A percentile compares a stretch with the other conserved stretches of the same genome.
Evolutionary conservation across 2,797 vertebrate genomes (phyloP).

Genomic region (Echeneis naucrates): DNA sequence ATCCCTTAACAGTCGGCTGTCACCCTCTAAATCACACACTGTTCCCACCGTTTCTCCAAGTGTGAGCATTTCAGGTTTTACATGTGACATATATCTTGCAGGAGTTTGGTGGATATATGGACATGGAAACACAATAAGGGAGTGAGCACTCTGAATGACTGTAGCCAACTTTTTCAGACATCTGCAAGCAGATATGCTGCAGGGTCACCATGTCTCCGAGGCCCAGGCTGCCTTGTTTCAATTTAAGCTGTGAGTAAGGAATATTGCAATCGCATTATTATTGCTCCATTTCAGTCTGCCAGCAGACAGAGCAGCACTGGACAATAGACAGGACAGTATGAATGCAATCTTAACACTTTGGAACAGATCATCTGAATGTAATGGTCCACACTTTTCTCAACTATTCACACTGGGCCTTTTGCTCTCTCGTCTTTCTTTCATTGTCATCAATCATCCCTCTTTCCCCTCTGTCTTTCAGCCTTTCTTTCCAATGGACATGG

Average conservation of each 20-base stretch:
- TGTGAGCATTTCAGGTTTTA: constrained; percentile 58
- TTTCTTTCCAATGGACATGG: constrained; percentile 64
- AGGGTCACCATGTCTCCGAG: constrained; percentile 60
- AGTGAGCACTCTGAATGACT: constrained; percentile 39
- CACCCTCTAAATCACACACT: constrained; percentile 81
- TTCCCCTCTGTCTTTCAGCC: constrained; percentile 21
- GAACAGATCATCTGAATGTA: constrained; percentile 54
- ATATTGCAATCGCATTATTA: constrained; percentile 72
- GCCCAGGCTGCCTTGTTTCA: constrained; percentile 70
- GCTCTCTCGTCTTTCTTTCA: constrained; percentile 35
- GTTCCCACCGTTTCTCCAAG: constrained; percentile 62
- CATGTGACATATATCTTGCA: constrained; percentile 62
- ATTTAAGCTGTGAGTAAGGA: constrained; percentile 68
- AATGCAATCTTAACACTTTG: constrained; percentile 61
- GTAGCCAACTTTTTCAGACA: constrained; percentile 54
- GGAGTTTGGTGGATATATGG: constrained; percentile 33
- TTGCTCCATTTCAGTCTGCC: constrained; percentile 63
- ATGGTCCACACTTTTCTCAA: constrained; percentile 35
- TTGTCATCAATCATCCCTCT: constrained; percentile 58
- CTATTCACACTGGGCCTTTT: constrained; percentile 39
- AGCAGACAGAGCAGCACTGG: constrained; percentile 50
- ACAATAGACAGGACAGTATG: constrained; percentile 56
- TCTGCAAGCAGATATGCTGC: constrained; percentile 61
- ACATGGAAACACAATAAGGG: constrained; percentile 54
- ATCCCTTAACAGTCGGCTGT: constrained; percentile 67